A percentile compares a stretch with the other conserved stretches of the same genome.
These are phyloP conservation scores for Ataeniobius toweri DNA, from an alignment of 2,797 vertebrate genomes.

Conservation along the genomic window DNA sequence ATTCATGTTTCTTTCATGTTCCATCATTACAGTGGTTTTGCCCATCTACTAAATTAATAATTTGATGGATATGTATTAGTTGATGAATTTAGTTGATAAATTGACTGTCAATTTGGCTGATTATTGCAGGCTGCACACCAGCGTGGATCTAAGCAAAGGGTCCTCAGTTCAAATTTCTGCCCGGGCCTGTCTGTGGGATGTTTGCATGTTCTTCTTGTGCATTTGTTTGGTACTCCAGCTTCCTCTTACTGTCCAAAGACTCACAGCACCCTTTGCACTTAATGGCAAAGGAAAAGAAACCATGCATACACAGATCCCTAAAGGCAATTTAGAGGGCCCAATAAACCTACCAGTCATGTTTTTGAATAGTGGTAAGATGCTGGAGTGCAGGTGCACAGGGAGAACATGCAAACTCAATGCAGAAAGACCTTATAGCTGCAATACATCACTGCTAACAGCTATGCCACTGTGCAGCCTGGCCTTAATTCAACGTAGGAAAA, in stretches of 20 bases:
- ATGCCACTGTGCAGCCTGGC: not conserved
- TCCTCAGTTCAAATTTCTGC: too few species aligned
- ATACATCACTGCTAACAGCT: not conserved
- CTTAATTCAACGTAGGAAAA: not conserved
- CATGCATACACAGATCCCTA: too few species aligned
- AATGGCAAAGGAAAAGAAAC: too few species aligned
- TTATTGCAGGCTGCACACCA: not conserved
- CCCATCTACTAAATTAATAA: constrained; percentile 14
- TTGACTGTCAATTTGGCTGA: constrained; percentile 17
- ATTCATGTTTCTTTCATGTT: constrained; percentile 17
- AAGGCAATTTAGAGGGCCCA: too few species aligned
- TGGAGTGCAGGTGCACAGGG: not conserved
- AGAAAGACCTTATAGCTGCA: not conserved
- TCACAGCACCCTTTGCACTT: too few species aligned
- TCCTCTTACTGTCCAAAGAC: too few species aligned
- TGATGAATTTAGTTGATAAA: not conserved
- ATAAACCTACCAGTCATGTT: not conserved
- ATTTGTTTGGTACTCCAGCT: too few species aligned
- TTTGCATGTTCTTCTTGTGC: too few species aligned
- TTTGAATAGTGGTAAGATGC: not conserved
- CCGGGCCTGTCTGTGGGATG: too few species aligned
- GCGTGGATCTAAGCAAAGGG: not conserved
- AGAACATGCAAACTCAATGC: not conserved
- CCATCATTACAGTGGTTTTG: constrained; percentile 16
- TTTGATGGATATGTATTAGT: not conserved